A percentile compares a stretch with the other conserved stretches of the same genome.
phyloP scores from a whole-genome alignment of 1,140 invertebrate genomes.

The Papilio glaucus region DNA sequence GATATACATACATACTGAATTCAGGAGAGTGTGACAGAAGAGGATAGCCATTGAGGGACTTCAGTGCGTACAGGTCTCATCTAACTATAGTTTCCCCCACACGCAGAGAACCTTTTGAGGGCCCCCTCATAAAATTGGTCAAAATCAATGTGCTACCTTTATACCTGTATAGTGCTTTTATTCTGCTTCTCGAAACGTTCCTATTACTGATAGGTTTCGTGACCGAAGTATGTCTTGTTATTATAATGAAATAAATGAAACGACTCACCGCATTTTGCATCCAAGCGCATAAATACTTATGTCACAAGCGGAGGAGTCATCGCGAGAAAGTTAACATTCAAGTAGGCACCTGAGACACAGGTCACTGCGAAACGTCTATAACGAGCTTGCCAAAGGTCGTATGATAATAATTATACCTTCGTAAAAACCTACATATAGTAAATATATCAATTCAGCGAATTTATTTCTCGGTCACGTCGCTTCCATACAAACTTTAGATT shows the following conservation, averaged over 20 bases:
- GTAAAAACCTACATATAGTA: conserved; percentile 16
- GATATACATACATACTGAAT: too few relatives aligned
- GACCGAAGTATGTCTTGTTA: neutral
- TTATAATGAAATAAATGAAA: neutral
- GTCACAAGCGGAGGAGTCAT: conserved; percentile 20
- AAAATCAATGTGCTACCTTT: too few relatives aligned
- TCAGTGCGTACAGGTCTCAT: too few relatives aligned
- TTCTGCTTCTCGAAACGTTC: too few relatives aligned
- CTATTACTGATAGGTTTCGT: too few relatives aligned
- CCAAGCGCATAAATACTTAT: conserved; percentile 29
- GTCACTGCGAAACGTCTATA: conserved; percentile 5
- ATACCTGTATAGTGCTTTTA: too few relatives aligned
- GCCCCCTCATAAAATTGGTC: too few relatives aligned
- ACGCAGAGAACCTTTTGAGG: too few relatives aligned
- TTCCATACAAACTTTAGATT: conserved; percentile 35
- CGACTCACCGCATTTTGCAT: neutral
- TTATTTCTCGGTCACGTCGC: conserved; percentile 32
- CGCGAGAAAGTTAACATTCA: conserved; percentile 30
- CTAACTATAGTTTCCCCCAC: too few relatives aligned
- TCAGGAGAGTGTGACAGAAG: too few relatives aligned
- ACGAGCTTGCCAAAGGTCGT: conserved; percentile 24
- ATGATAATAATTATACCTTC: conserved; percentile 20
- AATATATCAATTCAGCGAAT: conserved; percentile 7
- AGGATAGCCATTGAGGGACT: too few relatives aligned
- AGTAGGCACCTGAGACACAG: conserved; percentile 4